Conservation (phyloP, 2,888 invertebrate genomes). For the Tiliacea aurago region DNA sequence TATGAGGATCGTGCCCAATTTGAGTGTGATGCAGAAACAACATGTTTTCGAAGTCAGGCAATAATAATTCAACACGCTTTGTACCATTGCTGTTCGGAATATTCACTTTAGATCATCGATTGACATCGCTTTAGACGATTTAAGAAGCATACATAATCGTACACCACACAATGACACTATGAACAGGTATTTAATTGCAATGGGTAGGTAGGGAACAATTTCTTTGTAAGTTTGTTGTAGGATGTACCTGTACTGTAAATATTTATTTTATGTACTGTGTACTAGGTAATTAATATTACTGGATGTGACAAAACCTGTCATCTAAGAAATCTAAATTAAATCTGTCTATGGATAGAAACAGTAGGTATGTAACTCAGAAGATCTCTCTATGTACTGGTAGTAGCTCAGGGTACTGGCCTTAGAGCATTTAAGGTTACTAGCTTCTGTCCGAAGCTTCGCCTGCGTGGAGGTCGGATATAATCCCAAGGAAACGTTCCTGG, state of each 20-base stretch:
- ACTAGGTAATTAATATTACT: background rate
- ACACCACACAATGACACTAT: background rate
- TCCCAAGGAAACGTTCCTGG: background rate
- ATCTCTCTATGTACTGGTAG: background rate
- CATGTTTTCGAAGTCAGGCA: conserved; percentile 69
- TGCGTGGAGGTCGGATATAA: too few species aligned
- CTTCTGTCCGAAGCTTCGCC: too few species aligned
- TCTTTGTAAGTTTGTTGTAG: background rate
- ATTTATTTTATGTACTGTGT: background rate
- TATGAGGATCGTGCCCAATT: conserved; percentile 74
- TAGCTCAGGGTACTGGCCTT: too few species aligned
- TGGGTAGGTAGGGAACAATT: background rate
- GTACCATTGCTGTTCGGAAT: conserved; percentile 41
- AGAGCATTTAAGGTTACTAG: background rate
- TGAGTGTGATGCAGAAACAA: conserved; percentile 73
- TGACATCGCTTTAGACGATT: background rate
- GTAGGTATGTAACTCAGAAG: background rate
- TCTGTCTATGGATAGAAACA: conserved; percentile 23
- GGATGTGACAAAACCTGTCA: conserved; percentile 20
- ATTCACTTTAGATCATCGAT: background rate
- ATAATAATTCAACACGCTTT: conserved; percentile 62
- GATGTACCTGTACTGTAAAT: background rate
- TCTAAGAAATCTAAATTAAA: background rate
- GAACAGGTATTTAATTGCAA: background rate
- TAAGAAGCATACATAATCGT: background rate